Evolutionary conservation across 2,888 invertebrate species (phyloP).

Genomic region (Lottia gigantea): DNA sequence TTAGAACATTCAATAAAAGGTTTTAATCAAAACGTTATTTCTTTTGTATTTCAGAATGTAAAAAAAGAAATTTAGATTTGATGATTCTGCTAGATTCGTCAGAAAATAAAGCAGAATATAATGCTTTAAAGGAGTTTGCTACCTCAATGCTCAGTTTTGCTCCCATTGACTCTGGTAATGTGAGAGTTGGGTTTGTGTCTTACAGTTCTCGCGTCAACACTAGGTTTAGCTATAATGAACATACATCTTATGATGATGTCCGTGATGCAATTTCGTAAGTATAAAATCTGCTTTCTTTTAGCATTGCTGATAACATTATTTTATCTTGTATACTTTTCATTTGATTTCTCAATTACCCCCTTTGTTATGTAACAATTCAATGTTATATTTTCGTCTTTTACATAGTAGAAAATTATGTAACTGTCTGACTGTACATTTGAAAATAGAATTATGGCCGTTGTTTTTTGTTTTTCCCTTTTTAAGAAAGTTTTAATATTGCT

Average conservation of each 20-base stretch:
- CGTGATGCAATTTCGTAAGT: too few species aligned
- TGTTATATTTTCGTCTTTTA: too few species aligned
- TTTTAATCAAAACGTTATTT: too few species aligned
- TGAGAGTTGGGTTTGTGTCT: constrained; percentile 59
- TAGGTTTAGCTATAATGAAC: constrained; percentile 31
- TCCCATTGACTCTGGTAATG: constrained; percentile 45
- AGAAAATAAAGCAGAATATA: constrained; percentile 27
- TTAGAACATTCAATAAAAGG: too few species aligned
- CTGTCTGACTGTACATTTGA: too few species aligned
- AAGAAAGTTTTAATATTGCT: too few species aligned
- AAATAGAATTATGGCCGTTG: too few species aligned
- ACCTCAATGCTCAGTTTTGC: constrained; percentile 39
- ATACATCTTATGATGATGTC: not conserved
- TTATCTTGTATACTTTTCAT: not conserved
- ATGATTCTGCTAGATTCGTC: constrained; percentile 47
- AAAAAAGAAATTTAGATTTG: constrained; percentile 42
- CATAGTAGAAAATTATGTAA: too few species aligned
- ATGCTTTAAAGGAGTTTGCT: constrained; percentile 36
- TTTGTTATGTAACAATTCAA: too few species aligned
- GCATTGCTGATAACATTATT: not conserved
- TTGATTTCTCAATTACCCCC: too few species aligned
- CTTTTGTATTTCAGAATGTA: constrained; percentile 37
- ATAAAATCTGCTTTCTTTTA: not conserved
- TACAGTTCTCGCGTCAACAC: constrained; percentile 62
- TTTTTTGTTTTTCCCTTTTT: too few species aligned